Base-by-base conservation (phyloP, 2,797 vertebrate genomes). In the Arrhamphus sclerolepis region DNA sequence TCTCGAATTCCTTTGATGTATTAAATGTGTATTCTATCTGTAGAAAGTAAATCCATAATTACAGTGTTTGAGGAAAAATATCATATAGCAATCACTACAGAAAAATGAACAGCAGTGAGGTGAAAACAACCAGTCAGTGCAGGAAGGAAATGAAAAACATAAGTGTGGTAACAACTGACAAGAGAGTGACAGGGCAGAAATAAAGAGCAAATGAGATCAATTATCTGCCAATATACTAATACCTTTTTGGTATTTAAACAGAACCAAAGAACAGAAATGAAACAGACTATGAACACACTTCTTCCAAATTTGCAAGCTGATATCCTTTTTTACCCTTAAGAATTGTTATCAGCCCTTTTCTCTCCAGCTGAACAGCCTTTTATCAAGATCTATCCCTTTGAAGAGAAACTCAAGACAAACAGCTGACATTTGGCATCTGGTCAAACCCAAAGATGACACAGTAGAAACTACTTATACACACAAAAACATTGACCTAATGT, bases 81-180 rank as follows among this genome's bases (percentile, higher is more conserved):
- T 3, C 2, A 62, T 68, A 17, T 0, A 56, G 10, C 0, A 50
- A n/a, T 0, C 0, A 2, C 7, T 39, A 48, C 17, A 59, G 41
- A 56, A 16, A 51, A 14, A 69, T 11, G 1, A 39, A 31, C 46
- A 26, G 6, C 0, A 6, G 13, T n/a, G 28, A 54, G 14, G 0
- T 44, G 29, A 77, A 28, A 59, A 2, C 42, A 50, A 20, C 6
- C 5, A 46, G 40, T 44, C 19, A 28, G 10, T 1, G 0, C 8
- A 63, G 61, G 58, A 71, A 71, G 72, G 63, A 84, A 78, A 78
- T 56, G 53, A 75, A 31, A 16, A 10, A 18, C 17, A 72, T 57
- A 2, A 28, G 2, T 8, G 19, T 0, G 7, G 67, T 22, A 62
- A 42, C 26, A 60, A 54, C 46, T 38, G 59, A 58, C 9, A 20